Evolutionary conservation across 2,888 invertebrate genomes (phyloP).

Genomic region (Drosophila longiperda): DNA sequence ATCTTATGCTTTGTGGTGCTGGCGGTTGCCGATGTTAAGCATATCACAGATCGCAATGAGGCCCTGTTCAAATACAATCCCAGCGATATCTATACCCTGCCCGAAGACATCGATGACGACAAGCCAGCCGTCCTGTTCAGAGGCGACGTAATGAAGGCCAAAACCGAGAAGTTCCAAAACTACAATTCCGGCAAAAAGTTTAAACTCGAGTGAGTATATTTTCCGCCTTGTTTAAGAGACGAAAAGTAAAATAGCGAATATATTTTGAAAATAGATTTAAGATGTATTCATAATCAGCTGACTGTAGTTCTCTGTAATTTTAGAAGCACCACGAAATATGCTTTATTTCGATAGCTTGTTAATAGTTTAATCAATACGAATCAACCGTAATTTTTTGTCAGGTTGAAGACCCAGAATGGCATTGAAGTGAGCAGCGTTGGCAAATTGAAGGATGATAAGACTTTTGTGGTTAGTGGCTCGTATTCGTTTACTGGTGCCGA

Average conservation of each 20-base stretch:
- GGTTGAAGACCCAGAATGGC: slow-evolving; percentile 84
- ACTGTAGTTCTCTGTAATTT: not conserved
- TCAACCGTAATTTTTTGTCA: slow-evolving; percentile 34
- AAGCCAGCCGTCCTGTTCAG: slow-evolving; percentile 82
- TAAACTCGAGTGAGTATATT: slow-evolving; percentile 81
- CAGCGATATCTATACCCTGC: slow-evolving; percentile 82
- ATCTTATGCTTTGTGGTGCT: slow-evolving; percentile 75
- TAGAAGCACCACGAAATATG: not conserved
- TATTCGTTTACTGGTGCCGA: slow-evolving; percentile 85
- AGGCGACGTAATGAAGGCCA: slow-evolving; percentile 84
- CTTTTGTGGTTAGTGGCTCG: slow-evolving; percentile 84
- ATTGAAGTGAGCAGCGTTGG: slow-evolving; percentile 84
- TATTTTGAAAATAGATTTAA: not conserved
- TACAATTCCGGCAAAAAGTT: slow-evolving; percentile 83
- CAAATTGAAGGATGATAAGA: slow-evolving; percentile 84
- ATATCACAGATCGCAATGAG: slow-evolving; percentile 78
- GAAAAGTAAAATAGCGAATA: not conserved
- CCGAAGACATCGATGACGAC: slow-evolving; percentile 84
- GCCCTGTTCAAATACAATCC: slow-evolving; percentile 84
- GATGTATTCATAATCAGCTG: not conserved
- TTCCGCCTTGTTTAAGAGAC: not conserved
- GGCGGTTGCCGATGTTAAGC: slow-evolving; percentile 79
- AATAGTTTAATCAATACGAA: not conserved
- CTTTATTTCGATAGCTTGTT: not conserved
- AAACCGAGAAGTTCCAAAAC: slow-evolving; percentile 81